Percentiles rank a stretch among this genome's conserved stretches.
phyloP scores from a whole-genome alignment of 2,888 invertebrate genomes.

The Aphrophora alni region DNA sequence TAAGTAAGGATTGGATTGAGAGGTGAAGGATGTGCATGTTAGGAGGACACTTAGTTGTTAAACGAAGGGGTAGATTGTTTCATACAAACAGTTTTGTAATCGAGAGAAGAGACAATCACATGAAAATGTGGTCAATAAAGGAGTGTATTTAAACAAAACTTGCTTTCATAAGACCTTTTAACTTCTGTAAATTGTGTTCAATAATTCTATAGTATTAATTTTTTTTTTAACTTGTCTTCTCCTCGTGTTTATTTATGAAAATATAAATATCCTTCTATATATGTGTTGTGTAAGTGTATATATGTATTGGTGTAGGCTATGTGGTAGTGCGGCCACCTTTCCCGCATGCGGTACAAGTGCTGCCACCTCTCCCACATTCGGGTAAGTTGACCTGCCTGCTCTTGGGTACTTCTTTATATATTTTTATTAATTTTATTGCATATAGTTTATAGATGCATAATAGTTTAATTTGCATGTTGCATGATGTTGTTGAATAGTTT shows the following conservation, averaged over 20 bases:
- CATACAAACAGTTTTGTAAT: too few species aligned
- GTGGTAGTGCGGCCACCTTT: slow-evolving; percentile 46
- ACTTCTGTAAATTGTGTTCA: too few species aligned
- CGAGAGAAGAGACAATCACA: too few species aligned
- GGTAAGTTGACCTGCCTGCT: slow-evolving; percentile 47
- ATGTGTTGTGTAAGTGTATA: slow-evolving; percentile 2
- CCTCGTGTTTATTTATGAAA: not conserved
- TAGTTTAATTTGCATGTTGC: not conserved
- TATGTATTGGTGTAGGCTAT: slow-evolving; percentile 41
- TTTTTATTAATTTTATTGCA: not conserved
- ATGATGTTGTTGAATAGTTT: not conserved
- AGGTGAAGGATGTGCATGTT: too few species aligned
- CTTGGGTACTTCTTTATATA: not conserved
- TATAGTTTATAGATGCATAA: not conserved
- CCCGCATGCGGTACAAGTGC: slow-evolving; percentile 62
- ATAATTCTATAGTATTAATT: too few species aligned
- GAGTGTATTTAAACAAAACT: too few species aligned
- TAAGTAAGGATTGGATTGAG: too few species aligned
- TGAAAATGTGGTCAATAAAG: too few species aligned
- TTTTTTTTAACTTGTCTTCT: too few species aligned
- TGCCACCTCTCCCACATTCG: slow-evolving; percentile 63
- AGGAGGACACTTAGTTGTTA: too few species aligned
- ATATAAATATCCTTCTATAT: not conserved
- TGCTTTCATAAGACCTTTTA: too few species aligned
- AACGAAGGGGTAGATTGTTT: too few species aligned